Evolutionary conservation across 2,888 invertebrate species (phyloP), one percentile per base, ranked within the genome.

Genomic region (Theodoxus fluviatilis): DNA sequence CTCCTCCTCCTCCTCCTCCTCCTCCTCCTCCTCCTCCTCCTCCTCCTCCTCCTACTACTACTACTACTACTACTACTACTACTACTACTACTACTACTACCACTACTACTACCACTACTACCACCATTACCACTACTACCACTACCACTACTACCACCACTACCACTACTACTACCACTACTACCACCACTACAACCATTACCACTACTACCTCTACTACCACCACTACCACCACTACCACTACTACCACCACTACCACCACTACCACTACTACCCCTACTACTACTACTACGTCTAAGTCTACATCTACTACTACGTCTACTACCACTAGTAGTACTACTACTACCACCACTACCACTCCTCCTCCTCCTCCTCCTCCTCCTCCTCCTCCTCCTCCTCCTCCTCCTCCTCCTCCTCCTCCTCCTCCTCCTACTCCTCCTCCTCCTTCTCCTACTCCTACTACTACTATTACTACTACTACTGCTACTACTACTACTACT

Each of bases 81-180:
- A 18, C 57, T 57, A 6, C 57, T 57, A 7, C 6, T 28, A 25
- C 25, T 28, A 28, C 57, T 28, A 57, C 57, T 28, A 57, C 57
- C 15, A 57, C 57, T 2, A 28, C 55, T 15, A 55, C 55, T 2
- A 55, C 55, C 7, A 55, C 55, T 15, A 55, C 55, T 15, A 55
- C 55, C 31, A 55, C 55, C 31, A 55, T 31, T 55, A 55, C 55
- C 31, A 55, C 55, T 55, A 55, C 55, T 55, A 22, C 55, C 31
- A 55, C 55, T 55, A 55, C 55, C 31, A 55, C 55, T 55, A 55
- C 22, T 55, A 55, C 55, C 31, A 55, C 55, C 31, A 55, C 22
- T 55, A 55, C 55, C 31, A 55, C 55, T 55, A 55, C 22, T 55
- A 25, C 55, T 55, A 55, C 55, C 31, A 55, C 22, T 55, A 55